Base-by-base conservation (phyloP, 2,797 vertebrate genomes). In the Microcaecilia unicolor region DNA sequence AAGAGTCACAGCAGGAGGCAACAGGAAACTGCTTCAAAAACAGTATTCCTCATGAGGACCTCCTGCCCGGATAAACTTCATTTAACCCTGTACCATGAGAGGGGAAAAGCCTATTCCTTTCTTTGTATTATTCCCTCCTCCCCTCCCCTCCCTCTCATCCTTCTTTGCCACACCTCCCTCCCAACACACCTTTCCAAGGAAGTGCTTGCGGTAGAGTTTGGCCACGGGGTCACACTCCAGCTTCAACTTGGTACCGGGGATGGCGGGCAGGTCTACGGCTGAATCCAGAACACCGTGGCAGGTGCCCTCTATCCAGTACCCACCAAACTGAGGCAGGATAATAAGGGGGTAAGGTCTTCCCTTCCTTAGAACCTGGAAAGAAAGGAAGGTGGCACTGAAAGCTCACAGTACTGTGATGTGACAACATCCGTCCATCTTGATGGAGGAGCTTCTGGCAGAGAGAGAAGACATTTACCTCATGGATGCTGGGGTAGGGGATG, bases 401-500 rank as follows among this genome's bases (percentile, higher is more conserved):
- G 24, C 32, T 29, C 14, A 13, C 9, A 19, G n/a, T 13, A 13
- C n/a, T 29, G n/a, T n/a, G n/a, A n/a, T n/a, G n/a, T n/a, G n/a
- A n/a, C n/a, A n/a, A n/a, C n/a, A n/a, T n/a, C 9, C 18, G 25
- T 15, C 19, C 4, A 6, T 6, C 18, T 22, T 15, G 14, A 28
- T 4, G 10, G 24, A 19, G 6, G 33, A 33, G 22, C 20, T 7
- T 10, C n/a, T 15, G n/a, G 5, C 6, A 35, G 11, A 9, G 20
- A n/a, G n/a, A n/a, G n/a, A n/a, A 16, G 16, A 10, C 10, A 10
- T 56, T 40, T 68, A 92, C 90, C 88, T 92, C 90, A 18, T 92
- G 89, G 49, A 93, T 89, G 55, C 90, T 92, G 31, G 89, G 89
- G 37, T 93, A 93, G 15, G 90, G 89, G 59, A 94, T 93, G 49